Conservation (phyloP, 2,888 invertebrate species). For the Argyresthia goedartella region DNA sequence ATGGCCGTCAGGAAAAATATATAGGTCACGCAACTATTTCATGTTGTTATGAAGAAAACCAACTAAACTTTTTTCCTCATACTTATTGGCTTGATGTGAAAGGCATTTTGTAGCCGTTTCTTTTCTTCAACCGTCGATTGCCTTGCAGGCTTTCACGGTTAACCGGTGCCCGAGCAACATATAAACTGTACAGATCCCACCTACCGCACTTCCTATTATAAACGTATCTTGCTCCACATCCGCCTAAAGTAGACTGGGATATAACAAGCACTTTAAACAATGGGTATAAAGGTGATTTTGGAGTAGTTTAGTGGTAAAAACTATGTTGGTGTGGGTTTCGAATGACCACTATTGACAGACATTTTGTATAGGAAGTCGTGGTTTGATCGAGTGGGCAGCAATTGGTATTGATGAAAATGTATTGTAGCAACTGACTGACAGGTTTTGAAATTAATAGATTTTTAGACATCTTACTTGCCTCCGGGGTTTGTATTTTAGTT, state of each 20-base stretch:
- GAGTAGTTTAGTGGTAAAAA: not conserved
- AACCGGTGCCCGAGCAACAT: slow-evolving; percentile 9
- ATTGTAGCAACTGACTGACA: too few species aligned
- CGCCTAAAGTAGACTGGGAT: not conserved
- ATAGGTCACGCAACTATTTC: too few species aligned
- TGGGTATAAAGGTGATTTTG: not conserved
- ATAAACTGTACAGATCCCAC: not conserved
- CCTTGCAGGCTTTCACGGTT: slow-evolving; percentile 15
- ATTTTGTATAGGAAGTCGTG: slow-evolving; percentile 1
- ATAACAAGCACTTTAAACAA: not conserved
- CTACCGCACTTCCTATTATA: not conserved
- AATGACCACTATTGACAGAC: not conserved
- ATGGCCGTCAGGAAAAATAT: too few species aligned
- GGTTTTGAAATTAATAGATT: too few species aligned
- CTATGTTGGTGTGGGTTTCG: not conserved
- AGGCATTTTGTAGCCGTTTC: not conserved
- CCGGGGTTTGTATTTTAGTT: too few species aligned
- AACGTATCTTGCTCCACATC: slow-evolving; percentile 3
- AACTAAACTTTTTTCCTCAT: not conserved
- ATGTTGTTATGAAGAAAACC: not conserved
- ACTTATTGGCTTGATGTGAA: not conserved
- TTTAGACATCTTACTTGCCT: too few species aligned
- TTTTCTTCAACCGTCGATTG: not conserved
- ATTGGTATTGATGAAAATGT: not conserved
- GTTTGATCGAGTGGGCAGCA: not conserved